Conservation (phyloP, 2,797 vertebrate species). For the Sarcophilus harrisii region DNA sequence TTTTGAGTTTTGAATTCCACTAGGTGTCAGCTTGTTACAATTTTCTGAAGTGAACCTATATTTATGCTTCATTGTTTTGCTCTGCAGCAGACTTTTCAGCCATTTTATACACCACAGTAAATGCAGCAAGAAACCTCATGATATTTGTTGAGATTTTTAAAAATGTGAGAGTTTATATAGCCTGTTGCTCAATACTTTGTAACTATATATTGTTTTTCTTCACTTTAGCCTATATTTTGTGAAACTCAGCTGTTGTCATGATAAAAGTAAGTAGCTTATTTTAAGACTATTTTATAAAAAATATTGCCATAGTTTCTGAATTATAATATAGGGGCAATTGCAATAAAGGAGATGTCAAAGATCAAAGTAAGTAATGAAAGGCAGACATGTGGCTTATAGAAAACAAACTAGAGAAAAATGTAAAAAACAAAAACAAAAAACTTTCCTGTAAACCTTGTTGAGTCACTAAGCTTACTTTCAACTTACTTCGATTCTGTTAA, state of each 20-base stretch:
- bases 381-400: background rate
- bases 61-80: background rate
- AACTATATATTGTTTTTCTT: background rate
- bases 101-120: constrained; percentile 66
- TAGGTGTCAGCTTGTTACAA: constrained; percentile 78
- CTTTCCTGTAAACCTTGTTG: background rate
- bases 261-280: background rate
- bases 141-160: background rate
- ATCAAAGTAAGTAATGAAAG: background rate
- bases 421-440: background rate
- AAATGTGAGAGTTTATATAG: background rate
- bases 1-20: constrained; percentile 55
- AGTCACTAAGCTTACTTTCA: background rate
- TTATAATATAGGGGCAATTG: background rate
- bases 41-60: background rate
- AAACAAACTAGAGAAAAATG: background rate
- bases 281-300: background rate
- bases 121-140: background rate
- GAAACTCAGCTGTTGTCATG: background rate
- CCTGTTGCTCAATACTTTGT: background rate
- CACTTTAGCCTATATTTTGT: background rate
- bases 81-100: constrained; percentile 63
- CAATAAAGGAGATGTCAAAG: background rate
- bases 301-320: background rate
- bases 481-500: background rate